Conservation (phyloP, 2,888 invertebrate species). For the Callyntrura sp. region DNA sequence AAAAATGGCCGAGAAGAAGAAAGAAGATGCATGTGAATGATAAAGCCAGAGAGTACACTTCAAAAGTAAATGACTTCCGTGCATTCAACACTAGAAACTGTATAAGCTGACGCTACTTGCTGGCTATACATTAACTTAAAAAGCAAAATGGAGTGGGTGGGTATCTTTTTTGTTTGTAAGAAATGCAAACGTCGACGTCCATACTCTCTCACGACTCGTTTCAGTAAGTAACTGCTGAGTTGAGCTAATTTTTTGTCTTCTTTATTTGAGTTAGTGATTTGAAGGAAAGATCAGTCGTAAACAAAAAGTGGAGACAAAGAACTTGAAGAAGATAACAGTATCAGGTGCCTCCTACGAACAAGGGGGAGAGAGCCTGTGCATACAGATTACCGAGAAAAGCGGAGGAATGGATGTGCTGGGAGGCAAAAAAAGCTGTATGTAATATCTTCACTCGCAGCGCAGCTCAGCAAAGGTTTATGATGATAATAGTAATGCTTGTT, state of each 20-base stretch:
- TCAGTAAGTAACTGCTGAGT: not conserved
- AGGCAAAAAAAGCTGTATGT: conserved; percentile 14
- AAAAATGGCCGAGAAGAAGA: conserved; percentile 46
- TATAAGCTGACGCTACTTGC: conserved; percentile 24
- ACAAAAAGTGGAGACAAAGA: conserved; percentile 21
- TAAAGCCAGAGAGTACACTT: conserved; percentile 26
- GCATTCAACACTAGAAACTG: not conserved
- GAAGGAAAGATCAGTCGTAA: conserved; percentile 26
- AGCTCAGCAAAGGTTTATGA: conserved; percentile 41
- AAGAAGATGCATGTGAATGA: conserved; percentile 60
- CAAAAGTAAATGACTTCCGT: conserved; percentile 31
- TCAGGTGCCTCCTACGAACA: not conserved
- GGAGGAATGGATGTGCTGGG: conserved; percentile 35
- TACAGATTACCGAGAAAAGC: not conserved
- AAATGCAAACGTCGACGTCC: not conserved
- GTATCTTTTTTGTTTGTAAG: conserved; percentile 8
- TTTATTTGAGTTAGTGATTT: conserved; percentile 57
- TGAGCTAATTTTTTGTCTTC: conserved; percentile 3
- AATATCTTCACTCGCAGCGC: conserved; percentile 12
- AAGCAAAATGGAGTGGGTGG: not conserved
- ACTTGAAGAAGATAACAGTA: no score
- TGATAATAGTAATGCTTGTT: conserved; percentile 42
- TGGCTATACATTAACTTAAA: not conserved
- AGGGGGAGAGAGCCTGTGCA: conserved; percentile 4
- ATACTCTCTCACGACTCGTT: not conserved